Base-by-base conservation (phyloP, 35 echinoderm and acorn worm species). In the Hemicentrotus pulcherrimus region DNA sequence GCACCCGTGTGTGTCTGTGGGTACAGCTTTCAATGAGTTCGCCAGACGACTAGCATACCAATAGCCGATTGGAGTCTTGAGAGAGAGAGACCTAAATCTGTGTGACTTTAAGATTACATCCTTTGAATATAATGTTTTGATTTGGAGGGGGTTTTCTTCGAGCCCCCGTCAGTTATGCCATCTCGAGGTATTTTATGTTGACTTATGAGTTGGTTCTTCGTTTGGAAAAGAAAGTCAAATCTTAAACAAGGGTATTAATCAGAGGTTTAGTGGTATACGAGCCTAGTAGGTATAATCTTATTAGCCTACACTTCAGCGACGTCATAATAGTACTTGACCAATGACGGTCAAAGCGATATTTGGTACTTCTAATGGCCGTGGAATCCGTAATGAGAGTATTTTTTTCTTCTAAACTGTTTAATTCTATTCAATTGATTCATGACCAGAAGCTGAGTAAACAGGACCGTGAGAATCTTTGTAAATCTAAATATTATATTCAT, bases 301-400 rank as follows among this genome's bases (percentile, higher is more conserved):
- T 71, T 71, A 71, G 61, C 5, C 61, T 6, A 71, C 61, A 24
- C 61, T 24, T 71, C 16, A 71, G 61, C n/a, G 65, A 28, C 19
- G 65, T 28, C 65, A 78, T 78, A 78, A 78, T 22, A n/a, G 65
- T 59, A 59, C 35, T 78, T 78, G 65, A 5, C 6, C 28, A 22
- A 78, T 78, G 19, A 78, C 65, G 65, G 65, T 78, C 65, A n/a
- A 78, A 78, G 65, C 65, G 65, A 78, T 78, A 28, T 78, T 78
- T 78, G 65, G 65, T 28, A n/a, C 24, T 28, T 78, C 0, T 78
- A 78, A n/a, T 78, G 28, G 24, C 28, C 22, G 65, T 4, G 1
- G 61, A 78, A 78, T 78, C n/a, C 65, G 19, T n/a, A 78, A 78
- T 78, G 65, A 78, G 65, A n/a, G 22, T 55, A 22, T 7, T 28